Conservation (phyloP, 2,113 vertebrate species). For the Anguilla japonica region DNA sequence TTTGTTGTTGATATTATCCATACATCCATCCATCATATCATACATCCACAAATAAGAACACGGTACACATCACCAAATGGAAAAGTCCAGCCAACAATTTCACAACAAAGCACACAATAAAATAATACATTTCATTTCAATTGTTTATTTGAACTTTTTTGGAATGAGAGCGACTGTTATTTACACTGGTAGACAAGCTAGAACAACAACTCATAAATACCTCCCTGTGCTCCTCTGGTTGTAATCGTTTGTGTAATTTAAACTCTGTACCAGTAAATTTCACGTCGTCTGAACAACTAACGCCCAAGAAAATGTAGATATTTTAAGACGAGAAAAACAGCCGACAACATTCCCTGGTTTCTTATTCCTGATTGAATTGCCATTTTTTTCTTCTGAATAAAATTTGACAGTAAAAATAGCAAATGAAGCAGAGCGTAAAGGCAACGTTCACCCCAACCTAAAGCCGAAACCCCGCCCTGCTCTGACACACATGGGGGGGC, state of each 20-base stretch:
- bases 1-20: background rate
- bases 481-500: background rate
- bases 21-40: background rate
- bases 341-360: background rate
- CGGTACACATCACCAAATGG: background rate
- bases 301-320: background rate
- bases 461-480: background rate
- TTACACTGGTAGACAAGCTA: conserved; percentile 18
- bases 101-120: background rate
- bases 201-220: background rate
- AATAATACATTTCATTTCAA: background rate
- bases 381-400: background rate
- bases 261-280: background rate
- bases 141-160: background rate
- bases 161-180: background rate
- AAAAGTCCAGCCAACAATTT: background rate
- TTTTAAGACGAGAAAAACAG: background rate
- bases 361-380: background rate
- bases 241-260: background rate
- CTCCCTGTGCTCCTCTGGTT: background rate
- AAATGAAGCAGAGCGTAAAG: background rate
- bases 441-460: background rate
- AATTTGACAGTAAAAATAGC: background rate
- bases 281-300: background rate
- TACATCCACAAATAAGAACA: background rate